Percentiles rank a stretch among this genome's conserved stretches.
These are phyloP conservation scores for Hemibagrus wyckioides DNA, from an alignment of 2,113 vertebrate genomes.

Conservation along the genomic window DNA sequence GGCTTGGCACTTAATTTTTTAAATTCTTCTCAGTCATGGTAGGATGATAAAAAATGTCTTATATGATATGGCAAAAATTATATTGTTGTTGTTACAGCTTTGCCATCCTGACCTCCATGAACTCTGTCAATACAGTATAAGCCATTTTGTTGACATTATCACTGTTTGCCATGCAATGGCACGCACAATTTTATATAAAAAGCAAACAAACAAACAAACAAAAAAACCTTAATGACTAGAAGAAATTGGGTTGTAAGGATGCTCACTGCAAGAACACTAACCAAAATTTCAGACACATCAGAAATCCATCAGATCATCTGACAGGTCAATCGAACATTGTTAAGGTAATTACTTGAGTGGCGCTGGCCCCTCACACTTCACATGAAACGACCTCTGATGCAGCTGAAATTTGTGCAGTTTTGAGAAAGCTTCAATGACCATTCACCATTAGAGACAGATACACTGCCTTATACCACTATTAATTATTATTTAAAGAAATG, in stretches of 20 bases:
- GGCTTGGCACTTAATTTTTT: neutral
- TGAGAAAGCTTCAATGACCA: neutral
- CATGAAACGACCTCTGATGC: neutral
- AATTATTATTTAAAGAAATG: neutral
- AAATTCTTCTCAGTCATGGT: neutral
- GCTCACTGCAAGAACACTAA: neutral
- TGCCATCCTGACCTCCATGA: neutral
- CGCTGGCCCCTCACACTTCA: neutral
- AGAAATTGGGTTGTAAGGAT: neutral
- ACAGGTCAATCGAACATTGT: neutral
- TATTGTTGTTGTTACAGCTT: neutral
- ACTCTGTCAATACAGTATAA: neutral
- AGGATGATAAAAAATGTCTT: neutral
- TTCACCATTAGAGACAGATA: neutral
- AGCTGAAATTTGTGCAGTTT: neutral
- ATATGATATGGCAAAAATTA: neutral
- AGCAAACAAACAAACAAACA: no score
- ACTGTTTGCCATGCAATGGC: neutral
- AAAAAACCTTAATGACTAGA: neutral
- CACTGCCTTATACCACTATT: neutral
- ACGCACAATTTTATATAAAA: neutral
- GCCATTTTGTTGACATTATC: neutral
- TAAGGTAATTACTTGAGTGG: neutral
- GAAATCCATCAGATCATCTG: slow-evolving; percentile 6
- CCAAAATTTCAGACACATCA: neutral